A percentile compares a stretch with the other conserved stretches of the same genome.
Evolutionary conservation across 1,140 invertebrate species (phyloP).

Genomic region (Penaeus indicus): DNA sequence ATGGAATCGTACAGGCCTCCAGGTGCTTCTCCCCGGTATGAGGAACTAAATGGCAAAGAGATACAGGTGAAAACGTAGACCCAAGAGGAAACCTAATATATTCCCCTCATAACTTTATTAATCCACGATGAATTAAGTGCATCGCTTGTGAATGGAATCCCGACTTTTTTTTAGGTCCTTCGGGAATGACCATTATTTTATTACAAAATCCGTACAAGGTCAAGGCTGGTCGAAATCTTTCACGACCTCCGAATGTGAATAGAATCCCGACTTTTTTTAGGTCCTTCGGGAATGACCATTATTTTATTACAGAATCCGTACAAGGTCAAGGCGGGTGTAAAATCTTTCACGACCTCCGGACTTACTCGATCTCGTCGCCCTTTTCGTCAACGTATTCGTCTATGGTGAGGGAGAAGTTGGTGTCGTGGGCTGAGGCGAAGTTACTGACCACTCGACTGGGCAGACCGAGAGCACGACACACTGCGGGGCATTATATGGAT

Average conservation of each 20-base stretch:
- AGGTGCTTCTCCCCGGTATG: not conserved
- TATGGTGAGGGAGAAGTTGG: conserved; percentile 80
- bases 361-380: conserved; percentile 74
- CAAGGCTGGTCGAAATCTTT: too few species aligned
- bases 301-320: too few species aligned
- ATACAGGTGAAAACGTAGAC: not conserved
- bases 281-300: too few species aligned
- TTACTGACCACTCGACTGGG: conserved; percentile 81
- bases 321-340: conserved; percentile 56
- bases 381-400: conserved; percentile 79
- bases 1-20: conserved; percentile 70
- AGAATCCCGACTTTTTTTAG: too few species aligned
- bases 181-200: too few species aligned
- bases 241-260: too few species aligned
- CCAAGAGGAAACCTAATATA: not conserved
- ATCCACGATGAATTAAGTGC: not conserved
- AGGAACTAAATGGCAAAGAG: not conserved
- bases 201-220: too few species aligned
- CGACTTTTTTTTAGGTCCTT: too few species aligned
- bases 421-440: conserved; percentile 83
- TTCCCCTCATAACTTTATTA: not conserved
- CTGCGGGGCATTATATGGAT: conserved; percentile 69
- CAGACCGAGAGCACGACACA: conserved; percentile 80
- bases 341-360: conserved; percentile 34
- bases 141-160: not conserved